Evolutionary conservation across 1,140 invertebrate genomes (phyloP).

Genomic region (Nasonia vitripennis): DNA sequence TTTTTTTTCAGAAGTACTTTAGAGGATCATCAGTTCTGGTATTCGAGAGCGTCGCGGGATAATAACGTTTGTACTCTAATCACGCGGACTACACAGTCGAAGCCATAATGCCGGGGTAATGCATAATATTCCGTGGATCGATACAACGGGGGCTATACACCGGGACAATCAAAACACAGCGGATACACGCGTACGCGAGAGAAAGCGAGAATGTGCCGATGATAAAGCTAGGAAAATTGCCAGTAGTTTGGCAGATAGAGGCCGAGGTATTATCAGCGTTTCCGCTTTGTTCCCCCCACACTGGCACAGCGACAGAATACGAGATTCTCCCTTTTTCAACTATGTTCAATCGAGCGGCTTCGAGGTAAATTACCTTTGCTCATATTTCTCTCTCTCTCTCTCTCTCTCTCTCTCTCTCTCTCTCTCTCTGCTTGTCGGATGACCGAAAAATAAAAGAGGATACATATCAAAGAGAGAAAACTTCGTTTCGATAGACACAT

Average conservation of each 20-base stretch:
- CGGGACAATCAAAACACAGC: background rate
- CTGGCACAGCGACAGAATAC: constrained; percentile 51
- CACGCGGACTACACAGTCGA: background rate
- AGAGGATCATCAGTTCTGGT: background rate
- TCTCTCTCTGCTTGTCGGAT: too few species aligned
- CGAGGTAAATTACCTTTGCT: background rate
- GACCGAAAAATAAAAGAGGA: too few species aligned
- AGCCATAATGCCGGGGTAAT: background rate
- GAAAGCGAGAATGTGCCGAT: background rate
- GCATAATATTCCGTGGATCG: background rate
- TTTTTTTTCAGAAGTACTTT: background rate
- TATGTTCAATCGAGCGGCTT: background rate
- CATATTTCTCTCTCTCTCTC: background rate
- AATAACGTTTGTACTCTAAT: background rate
- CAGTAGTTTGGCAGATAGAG: constrained; percentile 52
- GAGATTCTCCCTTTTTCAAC: constrained; percentile 24
- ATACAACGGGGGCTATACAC: background rate
- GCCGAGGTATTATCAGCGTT: constrained; percentile 47
- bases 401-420: too few species aligned
- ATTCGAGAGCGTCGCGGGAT: background rate
- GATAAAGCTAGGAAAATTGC: constrained; percentile 9
- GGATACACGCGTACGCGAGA: background rate
- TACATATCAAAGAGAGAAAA: background rate
- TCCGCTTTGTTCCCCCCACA: constrained; percentile 56
- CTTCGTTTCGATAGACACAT: background rate